Evolutionary conservation across 2,797 vertebrate species (phyloP), one percentile per base, ranked within the genome.

Genomic region (Poecilia gillii): DNA sequence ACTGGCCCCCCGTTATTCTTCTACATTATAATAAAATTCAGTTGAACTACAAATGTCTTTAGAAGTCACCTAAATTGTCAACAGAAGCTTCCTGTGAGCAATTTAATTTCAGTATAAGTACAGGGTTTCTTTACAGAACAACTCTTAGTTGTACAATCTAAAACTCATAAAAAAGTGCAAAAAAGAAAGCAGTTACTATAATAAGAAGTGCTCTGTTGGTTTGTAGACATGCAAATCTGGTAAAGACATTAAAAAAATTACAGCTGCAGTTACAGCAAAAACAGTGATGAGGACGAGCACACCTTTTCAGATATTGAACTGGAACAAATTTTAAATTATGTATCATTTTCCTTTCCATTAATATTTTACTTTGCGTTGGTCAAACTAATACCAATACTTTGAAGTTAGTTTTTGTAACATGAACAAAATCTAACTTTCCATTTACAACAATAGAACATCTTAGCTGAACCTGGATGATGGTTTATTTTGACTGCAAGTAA

Each of bases 401-500:
- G 64, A 68, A 39, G 18, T 39, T 39, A 41, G 20, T 68, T 68
- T 25, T 41, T n/a, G 39, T 43, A 25, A n/a, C 4, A 43, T 1
- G 23, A 70, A 70, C 4, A 66, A 11, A 11, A 23, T 39, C 20
- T 39, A 20, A 66, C 23, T 25, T 53, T 53, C 51, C 9, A 53
- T 53, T 53, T 25, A 53, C 8, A 53, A 53, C 51, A 53, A 53
- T 53, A 53, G 7, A 53, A 53, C 51, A 53, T 25, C 23, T 53
- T n/a, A 75, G 62, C 71, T 80, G 39, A 81, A 75, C 77, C 23
- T 66, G 76, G 84, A 83, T 85, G 84, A 88, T 85, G 87, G 83
- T 64, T 81, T 57, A 55, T 25, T 75, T 79, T 85, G 92, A 62
- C 80, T 83, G 72, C 82, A 95, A 78, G 33, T 93, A 92, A 36